These are phyloP conservation scores for Thecophora atra DNA, from an alignment of 2,888 invertebrate genomes.

Conservation along the genomic window DNA sequence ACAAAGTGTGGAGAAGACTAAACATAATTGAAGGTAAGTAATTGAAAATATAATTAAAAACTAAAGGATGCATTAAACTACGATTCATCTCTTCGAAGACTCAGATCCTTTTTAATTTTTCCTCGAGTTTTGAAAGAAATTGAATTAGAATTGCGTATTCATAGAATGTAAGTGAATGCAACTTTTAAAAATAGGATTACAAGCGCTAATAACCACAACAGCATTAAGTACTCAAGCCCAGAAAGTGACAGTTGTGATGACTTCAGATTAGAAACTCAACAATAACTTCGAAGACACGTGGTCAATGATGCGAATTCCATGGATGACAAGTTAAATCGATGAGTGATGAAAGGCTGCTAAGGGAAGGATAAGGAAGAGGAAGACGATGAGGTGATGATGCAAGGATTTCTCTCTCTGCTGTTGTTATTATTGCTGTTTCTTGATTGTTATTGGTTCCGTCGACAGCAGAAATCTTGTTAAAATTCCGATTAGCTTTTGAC, in stretches of 20 bases:
- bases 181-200: neutral
- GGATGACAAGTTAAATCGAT: too few species aligned
- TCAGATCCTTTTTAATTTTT: too few species aligned
- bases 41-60: too few species aligned
- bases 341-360: too few species aligned
- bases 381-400: neutral
- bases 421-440: neutral
- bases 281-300: neutral
- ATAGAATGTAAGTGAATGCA: neutral
- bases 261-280: neutral
- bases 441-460: neutral
- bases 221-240: constrained; percentile 2
- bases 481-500: constrained; percentile 49
- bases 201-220: neutral
- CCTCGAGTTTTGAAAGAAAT: too few species aligned
- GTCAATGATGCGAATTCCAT: too few species aligned
- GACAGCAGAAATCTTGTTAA: constrained; percentile 44
- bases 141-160: constrained; percentile 10
- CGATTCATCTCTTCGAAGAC: too few species aligned
- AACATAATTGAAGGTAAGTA: too few species aligned
- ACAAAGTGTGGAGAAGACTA: too few species aligned
- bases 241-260: constrained; percentile 31
- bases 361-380: neutral
- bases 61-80: too few species aligned
- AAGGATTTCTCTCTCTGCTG: neutral